Evolutionary conservation across 2,888 invertebrate species (phyloP).

Genomic region (Hypomecis atomaria): DNA sequence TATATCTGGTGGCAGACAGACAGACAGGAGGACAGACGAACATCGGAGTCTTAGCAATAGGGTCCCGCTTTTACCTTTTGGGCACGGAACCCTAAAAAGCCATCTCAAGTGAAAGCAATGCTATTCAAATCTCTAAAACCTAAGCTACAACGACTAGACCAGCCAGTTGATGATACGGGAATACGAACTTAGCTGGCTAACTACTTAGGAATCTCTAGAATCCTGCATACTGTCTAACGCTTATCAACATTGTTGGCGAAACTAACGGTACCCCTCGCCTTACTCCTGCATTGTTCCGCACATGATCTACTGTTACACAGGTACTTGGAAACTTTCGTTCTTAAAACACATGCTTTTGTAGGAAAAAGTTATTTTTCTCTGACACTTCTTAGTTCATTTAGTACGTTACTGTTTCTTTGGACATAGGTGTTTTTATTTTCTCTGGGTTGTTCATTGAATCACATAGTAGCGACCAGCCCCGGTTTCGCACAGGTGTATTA

Average conservation of each 20-base stretch:
- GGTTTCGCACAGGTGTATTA: too few species aligned
- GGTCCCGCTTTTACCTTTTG: too few species aligned
- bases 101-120: not conserved
- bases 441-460: too few species aligned
- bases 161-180: not conserved
- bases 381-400: not conserved
- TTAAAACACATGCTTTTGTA: not conserved
- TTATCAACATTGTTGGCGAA: slow-evolving; percentile 23
- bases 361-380: not conserved
- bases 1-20: too few species aligned
- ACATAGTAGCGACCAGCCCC: too few species aligned
- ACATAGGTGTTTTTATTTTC: too few species aligned
- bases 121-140: not conserved
- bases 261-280: slow-evolving; percentile 30
- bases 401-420: too few species aligned
- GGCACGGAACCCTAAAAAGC: too few species aligned
- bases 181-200: not conserved
- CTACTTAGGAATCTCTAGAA: not conserved
- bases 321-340: slow-evolving; percentile 2
- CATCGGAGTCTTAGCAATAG: too few species aligned
- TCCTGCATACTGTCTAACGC: slow-evolving; percentile 8
- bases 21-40: too few species aligned
- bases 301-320: slow-evolving; percentile 33
- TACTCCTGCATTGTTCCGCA: slow-evolving; percentile 30
- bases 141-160: not conserved